Evolutionary conservation across 1,140 invertebrate species (phyloP).

Genomic region (Drosophila bifasciata): DNA sequence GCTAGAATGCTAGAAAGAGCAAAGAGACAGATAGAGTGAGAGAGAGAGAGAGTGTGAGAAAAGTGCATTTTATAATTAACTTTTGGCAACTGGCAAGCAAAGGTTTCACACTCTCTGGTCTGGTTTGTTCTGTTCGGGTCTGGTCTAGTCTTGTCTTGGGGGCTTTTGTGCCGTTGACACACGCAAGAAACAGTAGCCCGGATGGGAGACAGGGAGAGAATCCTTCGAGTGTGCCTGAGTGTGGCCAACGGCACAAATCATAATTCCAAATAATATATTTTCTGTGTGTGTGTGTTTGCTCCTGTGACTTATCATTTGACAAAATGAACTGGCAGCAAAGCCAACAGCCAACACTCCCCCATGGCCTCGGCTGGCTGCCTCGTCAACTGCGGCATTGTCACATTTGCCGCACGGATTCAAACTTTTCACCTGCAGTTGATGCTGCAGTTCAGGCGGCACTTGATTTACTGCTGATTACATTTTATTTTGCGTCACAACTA

Average conservation of each 20-base stretch:
- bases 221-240: slow-evolving; percentile 44
- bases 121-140: no score
- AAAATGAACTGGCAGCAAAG: slow-evolving; percentile 45
- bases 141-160: slow-evolving; percentile 1
- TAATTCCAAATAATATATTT: slow-evolving; percentile 79
- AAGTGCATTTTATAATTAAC: slow-evolving; percentile 69
- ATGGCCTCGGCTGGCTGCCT: slow-evolving; percentile 30
- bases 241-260: slow-evolving; percentile 73
- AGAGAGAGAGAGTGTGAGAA: slow-evolving; percentile 29
- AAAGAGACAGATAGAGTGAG: slow-evolving; percentile 26
- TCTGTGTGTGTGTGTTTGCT: slow-evolving; percentile 9
- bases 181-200: neutral
- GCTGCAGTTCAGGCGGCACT: slow-evolving; percentile 55
- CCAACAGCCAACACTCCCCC: slow-evolving; percentile 6
- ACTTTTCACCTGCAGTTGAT: slow-evolving; percentile 58
- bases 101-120: slow-evolving; percentile 57
- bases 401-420: slow-evolving; percentile 28
- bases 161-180: slow-evolving; percentile 37
- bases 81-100: slow-evolving; percentile 64
- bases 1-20: slow-evolving; percentile 16
- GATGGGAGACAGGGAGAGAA: neutral
- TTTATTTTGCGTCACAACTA: slow-evolving; percentile 59
- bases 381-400: slow-evolving; percentile 49
- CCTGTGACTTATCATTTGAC: slow-evolving; percentile 50
- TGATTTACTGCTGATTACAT: slow-evolving; percentile 79